phyloP scores from a whole-genome alignment of 2,797 vertebrate species.

The Cossypha dichroa region DNA sequence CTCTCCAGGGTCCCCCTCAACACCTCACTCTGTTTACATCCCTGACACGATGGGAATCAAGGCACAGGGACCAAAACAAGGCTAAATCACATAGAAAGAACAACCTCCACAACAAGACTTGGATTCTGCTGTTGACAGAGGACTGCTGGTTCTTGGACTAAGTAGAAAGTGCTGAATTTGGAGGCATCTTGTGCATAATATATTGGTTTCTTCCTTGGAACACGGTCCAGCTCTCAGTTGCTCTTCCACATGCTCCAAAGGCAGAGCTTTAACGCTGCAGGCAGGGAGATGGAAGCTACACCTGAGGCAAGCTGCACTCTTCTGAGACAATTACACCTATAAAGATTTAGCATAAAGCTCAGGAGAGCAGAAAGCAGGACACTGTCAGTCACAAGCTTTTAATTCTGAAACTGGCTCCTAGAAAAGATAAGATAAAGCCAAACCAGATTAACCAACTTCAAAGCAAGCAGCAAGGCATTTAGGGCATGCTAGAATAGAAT shows the following conservation, averaged over 20 bases:
- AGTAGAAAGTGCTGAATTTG: not conserved
- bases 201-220: not conserved
- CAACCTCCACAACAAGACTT: not conserved
- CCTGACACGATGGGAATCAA: not conserved
- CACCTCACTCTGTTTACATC: not conserved
- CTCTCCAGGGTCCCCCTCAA: not conserved
- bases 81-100: not conserved
- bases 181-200: not conserved
- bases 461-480: conserved; percentile 4
- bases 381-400: not conserved
- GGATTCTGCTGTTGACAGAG: not conserved
- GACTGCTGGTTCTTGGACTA: not conserved
- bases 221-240: accelerated
- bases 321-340: not conserved
- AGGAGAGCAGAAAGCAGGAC: not conserved
- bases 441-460: conserved; percentile 14
- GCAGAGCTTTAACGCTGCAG: not conserved
- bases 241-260: not conserved
- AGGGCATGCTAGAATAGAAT: not conserved
- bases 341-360: not conserved
- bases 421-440: conserved; percentile 35
- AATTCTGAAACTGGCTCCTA: not conserved
- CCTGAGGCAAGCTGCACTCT: not conserved
- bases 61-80: not conserved
- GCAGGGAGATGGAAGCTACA: not conserved